A percentile compares a stretch with the other conserved stretches of the same genome.
phyloP scores from a whole-genome alignment of 2,888 invertebrate species.

The Macrosiphum euphorbiae region DNA sequence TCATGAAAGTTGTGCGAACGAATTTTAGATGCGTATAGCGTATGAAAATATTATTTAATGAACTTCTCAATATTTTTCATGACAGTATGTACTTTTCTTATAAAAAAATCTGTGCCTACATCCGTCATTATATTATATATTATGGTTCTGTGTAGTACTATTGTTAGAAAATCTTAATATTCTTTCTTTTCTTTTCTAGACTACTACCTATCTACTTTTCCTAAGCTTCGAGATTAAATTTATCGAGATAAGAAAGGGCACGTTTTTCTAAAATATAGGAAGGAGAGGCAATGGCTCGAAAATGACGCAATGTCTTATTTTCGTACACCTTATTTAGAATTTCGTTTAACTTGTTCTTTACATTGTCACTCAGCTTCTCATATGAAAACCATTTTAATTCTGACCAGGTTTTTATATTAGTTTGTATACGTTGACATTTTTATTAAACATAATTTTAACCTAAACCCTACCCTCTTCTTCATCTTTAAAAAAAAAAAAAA shows the following conservation, averaged over 20 bases:
- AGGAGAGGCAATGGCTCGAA: neutral
- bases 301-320: neutral
- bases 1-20: neutral
- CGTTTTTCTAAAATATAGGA: neutral
- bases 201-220: neutral
- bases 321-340: neutral
- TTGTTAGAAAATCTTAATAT: neutral
- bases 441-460: neutral
- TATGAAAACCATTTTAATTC: neutral
- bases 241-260: neutral
- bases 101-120: neutral
- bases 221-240: neutral
- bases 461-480: neutral
- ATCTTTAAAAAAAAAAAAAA: neutral
- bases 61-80: neutral
- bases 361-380: neutral
- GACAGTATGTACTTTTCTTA: neutral
- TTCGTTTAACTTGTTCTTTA: neutral
- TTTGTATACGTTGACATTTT: neutral
- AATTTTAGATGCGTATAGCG: neutral
- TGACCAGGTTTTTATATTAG: neutral
- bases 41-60: neutral
- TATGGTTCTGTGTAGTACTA: neutral
- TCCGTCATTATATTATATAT: neutral
- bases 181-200: neutral